Base-by-base conservation (phyloP, 2,113 vertebrate species). In the Polypterus senegalus region DNA sequence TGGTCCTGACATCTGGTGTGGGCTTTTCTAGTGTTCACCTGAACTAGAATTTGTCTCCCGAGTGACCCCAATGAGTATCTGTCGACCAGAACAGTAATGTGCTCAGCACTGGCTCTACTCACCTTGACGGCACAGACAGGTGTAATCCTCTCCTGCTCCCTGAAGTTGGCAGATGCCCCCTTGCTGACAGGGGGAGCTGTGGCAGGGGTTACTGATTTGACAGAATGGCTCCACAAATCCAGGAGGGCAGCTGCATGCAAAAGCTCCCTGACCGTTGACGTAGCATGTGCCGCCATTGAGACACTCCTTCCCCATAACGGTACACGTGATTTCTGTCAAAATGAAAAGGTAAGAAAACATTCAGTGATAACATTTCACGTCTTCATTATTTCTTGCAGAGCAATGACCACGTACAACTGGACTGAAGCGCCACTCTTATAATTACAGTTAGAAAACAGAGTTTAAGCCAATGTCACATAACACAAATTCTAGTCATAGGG, bases 231-330 rank as follows among this genome's bases (percentile, higher is more conserved):
- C 57, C 9, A 46, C 5, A 46, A 44, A 58, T 58, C 57, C 45
- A 58, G 45, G 46, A 45, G 7, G 43, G 44, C 45, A 47, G 4
- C 43, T 10, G 9, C 57, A 58, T 3, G 9, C 9, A 46, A 6
- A 5, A 58, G 5, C 9, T 8, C 43, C 9, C 7, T 58, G 43
- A 9, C 45, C 46, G 45, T 46, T 58, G 9, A 7, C 44, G 9
- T 46, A 58, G 46, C 45, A 46, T 44, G 57, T 58, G 46, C 55
- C 55, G 5, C 55, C 55, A 4, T 58, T 58, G 9, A 58, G 57
- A 58, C 55, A 57, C 44, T 43, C 44, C n/a, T 7, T 4, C 46
- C 51, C 51, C 51, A 4, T 7, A 10, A 52, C 51, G 10, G 51
- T 3, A 52, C 51, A 52, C 7, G 4, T 10, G 7, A 10, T 10